A percentile compares a stretch with the other conserved stretches of the same genome.
Evolutionary conservation across 2,888 invertebrate genomes (phyloP).

Genomic region (Tethea ocularis): DNA sequence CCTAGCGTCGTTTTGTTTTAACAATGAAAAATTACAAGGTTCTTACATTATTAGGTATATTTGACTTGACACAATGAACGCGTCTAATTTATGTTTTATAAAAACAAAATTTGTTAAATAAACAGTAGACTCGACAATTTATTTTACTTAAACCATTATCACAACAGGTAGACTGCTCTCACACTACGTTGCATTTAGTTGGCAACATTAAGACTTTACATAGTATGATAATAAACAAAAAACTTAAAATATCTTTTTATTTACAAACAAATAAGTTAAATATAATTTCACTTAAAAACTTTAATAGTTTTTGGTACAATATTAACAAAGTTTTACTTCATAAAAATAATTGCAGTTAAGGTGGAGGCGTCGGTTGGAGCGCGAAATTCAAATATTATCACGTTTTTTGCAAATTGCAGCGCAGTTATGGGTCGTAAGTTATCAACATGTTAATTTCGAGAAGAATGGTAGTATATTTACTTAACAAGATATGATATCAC

Average conservation of each 20-base stretch:
- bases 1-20: constrained; percentile 59
- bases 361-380: no score
- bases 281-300: no score
- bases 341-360: no score
- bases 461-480: no score
- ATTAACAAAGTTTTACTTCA: no score
- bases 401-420: no score
- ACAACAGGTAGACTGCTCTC: constrained; percentile 25
- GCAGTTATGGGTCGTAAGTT: no score
- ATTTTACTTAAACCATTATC: constrained; percentile 23
- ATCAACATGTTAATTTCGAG: no score
- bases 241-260: neutral
- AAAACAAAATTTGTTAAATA: constrained; percentile 21
- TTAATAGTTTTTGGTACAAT: no score
- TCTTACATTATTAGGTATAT: constrained; percentile 33
- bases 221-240: neutral
- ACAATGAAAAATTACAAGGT: constrained; percentile 66
- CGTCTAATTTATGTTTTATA: constrained; percentile 23
- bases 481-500: no score
- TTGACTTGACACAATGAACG: constrained; percentile 36
- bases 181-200: constrained; percentile 24
- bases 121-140: constrained; percentile 28
- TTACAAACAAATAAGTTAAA: no score
- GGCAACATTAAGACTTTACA: neutral
- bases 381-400: no score